Evolutionary conservation across 2,797 vertebrate genomes (phyloP).

Genomic region (Echeneis naucrates): DNA sequence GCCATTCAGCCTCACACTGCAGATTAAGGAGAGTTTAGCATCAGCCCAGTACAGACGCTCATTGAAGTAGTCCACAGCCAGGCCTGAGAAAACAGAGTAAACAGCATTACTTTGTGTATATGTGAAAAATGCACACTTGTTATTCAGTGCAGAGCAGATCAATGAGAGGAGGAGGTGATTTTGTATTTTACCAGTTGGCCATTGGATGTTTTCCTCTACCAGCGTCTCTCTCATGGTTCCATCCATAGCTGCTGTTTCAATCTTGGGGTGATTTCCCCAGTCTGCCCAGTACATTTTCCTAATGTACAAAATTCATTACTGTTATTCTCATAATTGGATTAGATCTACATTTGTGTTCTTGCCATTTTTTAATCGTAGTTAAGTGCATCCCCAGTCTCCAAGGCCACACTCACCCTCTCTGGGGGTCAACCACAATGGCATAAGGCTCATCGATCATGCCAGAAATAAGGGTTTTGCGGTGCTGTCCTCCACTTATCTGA

Average conservation of each 20-base stretch:
- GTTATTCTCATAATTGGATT: not conserved
- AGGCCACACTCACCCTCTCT: conserved; percentile 86
- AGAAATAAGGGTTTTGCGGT: conserved; percentile 95
- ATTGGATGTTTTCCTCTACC: conserved; percentile 96
- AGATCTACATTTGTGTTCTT: not conserved
- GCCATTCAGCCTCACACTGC: conserved; percentile 94
- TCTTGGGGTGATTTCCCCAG: conserved; percentile 98
- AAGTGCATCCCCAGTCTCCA: not conserved
- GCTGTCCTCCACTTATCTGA: conserved; percentile 90
- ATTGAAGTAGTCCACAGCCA: conserved; percentile 96
- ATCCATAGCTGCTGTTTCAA: conserved; percentile 97
- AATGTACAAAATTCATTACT: conserved; percentile 19
- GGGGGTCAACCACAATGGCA: conserved; percentile 94
- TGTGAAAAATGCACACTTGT: not conserved
- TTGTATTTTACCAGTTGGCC: conserved; percentile 90
- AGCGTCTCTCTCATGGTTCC: conserved; percentile 94
- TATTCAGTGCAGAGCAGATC: not conserved
- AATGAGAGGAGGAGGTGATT: not conserved
- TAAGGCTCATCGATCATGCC: conserved; percentile 98
- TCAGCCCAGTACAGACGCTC: conserved; percentile 97
- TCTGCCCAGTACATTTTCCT: conserved; percentile 99
- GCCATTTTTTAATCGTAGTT: not conserved
- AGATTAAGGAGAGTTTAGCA: conserved; percentile 93
- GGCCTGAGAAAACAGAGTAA: conserved; percentile 81
- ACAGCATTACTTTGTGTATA: not conserved